phyloP scores from a whole-genome alignment of 1,140 invertebrate genomes.

The Araneus ventricosus region DNA sequence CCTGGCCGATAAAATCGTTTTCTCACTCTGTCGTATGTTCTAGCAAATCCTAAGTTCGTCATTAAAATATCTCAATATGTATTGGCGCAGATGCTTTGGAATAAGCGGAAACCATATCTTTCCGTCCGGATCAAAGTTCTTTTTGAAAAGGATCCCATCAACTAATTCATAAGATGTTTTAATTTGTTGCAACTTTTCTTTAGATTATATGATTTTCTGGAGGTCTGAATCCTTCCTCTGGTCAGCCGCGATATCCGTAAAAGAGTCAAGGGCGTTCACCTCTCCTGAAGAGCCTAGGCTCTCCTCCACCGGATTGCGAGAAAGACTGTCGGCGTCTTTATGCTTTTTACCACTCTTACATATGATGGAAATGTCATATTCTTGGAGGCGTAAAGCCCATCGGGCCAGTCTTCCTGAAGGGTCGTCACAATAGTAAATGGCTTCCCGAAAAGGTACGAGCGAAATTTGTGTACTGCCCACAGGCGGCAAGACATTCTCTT shows the following conservation, averaged over 20 bases:
- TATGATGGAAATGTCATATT: not conserved
- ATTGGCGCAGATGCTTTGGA: not conserved
- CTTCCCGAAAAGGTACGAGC: no score
- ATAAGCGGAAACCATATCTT: not conserved
- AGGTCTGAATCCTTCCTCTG: not conserved
- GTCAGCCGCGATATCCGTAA: not conserved
- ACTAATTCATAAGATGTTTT: not conserved
- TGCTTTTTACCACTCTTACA: not conserved
- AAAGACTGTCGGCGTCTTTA: not conserved
- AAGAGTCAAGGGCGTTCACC: not conserved
- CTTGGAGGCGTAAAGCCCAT: not conserved
- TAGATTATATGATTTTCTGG: not conserved
- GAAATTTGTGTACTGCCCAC: no score
- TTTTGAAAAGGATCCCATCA: not conserved
- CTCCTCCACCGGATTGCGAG: not conserved
- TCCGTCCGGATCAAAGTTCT: not conserved
- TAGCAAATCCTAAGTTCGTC: not conserved
- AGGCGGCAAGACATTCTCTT: no score
- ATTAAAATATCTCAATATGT: not conserved
- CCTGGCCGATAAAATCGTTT: no score
- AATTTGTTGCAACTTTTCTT: not conserved
- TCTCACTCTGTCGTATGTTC: no score
- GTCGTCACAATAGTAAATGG: no score
- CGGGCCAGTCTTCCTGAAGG: no score
- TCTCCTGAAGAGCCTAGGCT: not conserved